phyloP scores from a whole-genome alignment of 1,140 invertebrate genomes.

The Oscheius sp. region DNA sequence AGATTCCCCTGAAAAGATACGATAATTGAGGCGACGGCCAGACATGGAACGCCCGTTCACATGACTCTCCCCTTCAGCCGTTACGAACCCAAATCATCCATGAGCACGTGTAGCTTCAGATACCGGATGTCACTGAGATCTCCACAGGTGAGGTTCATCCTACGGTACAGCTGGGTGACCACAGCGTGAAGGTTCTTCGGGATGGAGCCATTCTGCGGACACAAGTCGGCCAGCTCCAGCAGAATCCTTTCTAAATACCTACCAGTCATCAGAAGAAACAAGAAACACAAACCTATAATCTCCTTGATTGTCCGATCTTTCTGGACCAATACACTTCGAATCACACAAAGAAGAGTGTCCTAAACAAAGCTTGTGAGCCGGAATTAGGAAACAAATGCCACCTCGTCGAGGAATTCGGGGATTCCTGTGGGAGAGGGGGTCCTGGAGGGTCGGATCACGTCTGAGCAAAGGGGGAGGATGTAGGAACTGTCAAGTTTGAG shows the following conservation, averaged over 20 bases:
- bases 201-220: background rate
- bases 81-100: background rate
- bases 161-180: background rate
- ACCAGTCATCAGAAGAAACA: background rate
- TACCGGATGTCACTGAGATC: background rate
- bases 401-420: background rate
- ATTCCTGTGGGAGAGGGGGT: background rate
- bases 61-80: too few relatives aligned
- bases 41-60: too few relatives aligned
- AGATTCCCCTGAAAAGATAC: background rate
- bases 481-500: background rate
- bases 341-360: background rate
- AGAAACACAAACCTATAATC: background rate
- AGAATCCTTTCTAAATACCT: background rate
- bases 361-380: too few relatives aligned
- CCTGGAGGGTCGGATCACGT: background rate
- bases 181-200: background rate
- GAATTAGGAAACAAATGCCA: too few relatives aligned
- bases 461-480: background rate
- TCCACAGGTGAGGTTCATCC: background rate
- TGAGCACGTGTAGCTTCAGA: background rate
- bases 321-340: background rate
- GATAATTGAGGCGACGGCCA: background rate
- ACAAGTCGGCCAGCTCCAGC: background rate
- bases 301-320: background rate